Percentiles rank a stretch among this genome's conserved stretches.
Evolutionary conservation across 2,888 invertebrate species (phyloP).

Genomic region (Linnaemya vulpina): DNA sequence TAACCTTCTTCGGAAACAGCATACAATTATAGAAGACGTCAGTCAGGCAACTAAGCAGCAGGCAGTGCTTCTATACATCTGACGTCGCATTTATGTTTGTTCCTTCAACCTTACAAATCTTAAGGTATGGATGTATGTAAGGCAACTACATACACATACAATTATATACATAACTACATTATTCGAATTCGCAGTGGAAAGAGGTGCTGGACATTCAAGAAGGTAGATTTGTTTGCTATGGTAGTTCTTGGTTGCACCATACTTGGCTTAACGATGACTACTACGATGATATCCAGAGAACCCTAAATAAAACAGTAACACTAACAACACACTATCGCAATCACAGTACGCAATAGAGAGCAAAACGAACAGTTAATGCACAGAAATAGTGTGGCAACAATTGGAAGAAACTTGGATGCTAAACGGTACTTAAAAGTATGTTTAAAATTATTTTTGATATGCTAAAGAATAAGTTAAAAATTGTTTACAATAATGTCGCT

Average conservation of each 20-base stretch:
- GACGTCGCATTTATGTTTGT: slow-evolving; percentile 79
- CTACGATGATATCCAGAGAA: slow-evolving; percentile 79
- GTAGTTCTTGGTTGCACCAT: slow-evolving; percentile 41
- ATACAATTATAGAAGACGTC: slow-evolving; percentile 39
- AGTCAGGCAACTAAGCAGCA: slow-evolving; percentile 63
- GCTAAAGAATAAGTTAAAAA: too few species aligned
- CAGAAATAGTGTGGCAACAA: too few species aligned
- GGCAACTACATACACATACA: slow-evolving; percentile 28
- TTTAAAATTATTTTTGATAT: too few species aligned
- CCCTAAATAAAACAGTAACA: slow-evolving; percentile 72
- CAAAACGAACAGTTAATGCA: slow-evolving; percentile 46
- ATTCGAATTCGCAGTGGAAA: slow-evolving; percentile 35
- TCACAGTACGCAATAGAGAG: slow-evolving; percentile 13
- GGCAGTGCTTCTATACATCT: slow-evolving; percentile 74
- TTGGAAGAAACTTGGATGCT: too few species aligned
- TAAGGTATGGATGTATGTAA: slow-evolving; percentile 15
- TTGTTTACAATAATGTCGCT: too few species aligned
- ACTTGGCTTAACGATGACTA: slow-evolving; percentile 66
- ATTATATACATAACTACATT: slow-evolving; percentile 46
- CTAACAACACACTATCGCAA: slow-evolving; percentile 19
- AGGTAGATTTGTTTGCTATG: slow-evolving; percentile 39
- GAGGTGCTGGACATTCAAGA: slow-evolving; percentile 50
- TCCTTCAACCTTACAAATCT: slow-evolving; percentile 73
- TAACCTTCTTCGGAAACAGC: slow-evolving; percentile 36
- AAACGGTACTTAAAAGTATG: too few species aligned